Evolutionary conservation across 2,797 vertebrate species (phyloP).

Genomic region (Saxicola maurus): DNA sequence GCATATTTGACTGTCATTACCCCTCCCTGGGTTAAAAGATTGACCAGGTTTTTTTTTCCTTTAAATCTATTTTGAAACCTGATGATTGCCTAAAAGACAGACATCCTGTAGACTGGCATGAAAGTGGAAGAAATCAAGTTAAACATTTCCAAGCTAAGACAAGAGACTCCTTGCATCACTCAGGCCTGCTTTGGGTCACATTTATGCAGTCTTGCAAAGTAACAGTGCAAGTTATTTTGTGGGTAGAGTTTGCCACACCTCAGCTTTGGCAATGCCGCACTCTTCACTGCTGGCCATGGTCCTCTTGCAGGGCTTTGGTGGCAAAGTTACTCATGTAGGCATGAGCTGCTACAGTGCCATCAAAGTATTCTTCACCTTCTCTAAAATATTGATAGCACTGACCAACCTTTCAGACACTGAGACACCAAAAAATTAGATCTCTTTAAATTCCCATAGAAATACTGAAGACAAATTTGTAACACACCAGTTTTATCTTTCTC

Average conservation of each 20-base stretch:
- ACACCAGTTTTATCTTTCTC: not conserved
- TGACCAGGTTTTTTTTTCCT: not conserved
- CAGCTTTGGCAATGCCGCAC: rapidly evolving
- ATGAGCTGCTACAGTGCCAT: not conserved
- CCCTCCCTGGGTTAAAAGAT: not conserved
- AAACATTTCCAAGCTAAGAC: not conserved
- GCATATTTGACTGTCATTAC: not conserved
- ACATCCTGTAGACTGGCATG: not conserved
- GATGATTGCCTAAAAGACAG: not conserved
- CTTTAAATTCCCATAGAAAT: not conserved
- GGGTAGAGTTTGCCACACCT: not conserved
- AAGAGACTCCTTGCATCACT: not conserved
- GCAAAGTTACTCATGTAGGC: not conserved
- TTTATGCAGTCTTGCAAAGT: not conserved
- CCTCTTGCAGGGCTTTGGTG: not conserved
- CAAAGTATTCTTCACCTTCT: not conserved
- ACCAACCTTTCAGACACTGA: not conserved
- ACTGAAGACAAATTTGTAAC: not conserved
- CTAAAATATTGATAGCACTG: not conserved
- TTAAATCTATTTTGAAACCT: not conserved
- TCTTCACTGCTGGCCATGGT: rapidly evolving
- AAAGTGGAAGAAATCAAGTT: not conserved
- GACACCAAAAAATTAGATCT: not conserved
- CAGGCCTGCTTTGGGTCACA: not conserved
- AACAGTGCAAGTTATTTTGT: not conserved